A percentile compares a stretch with the other conserved stretches of the same genome.
Conservation (phyloP, 2,797 vertebrate species). For the Sternarchorhynchus goeldii region DNA sequence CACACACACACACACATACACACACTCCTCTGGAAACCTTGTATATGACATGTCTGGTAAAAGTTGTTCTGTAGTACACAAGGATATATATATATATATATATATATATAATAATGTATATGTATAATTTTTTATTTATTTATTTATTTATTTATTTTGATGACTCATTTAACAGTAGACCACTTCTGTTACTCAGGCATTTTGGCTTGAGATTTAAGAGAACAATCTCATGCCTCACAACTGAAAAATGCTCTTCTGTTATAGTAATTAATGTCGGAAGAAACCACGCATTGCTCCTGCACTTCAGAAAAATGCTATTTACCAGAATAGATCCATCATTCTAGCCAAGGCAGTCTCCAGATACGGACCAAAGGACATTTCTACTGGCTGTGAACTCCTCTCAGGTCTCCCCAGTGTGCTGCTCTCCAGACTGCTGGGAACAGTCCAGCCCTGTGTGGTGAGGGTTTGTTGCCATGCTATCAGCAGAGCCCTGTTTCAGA, state of each 20-base stretch:
- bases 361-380: constrained; percentile 42
- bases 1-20: too few relatives aligned
- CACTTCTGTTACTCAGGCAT: constrained; percentile 17
- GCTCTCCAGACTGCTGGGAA: constrained; percentile 42
- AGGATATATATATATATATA: too few relatives aligned
- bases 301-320: constrained; percentile 43
- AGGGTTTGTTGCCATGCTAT: constrained; percentile 57
- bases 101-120: too few relatives aligned
- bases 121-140: background rate
- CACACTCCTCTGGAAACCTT: too few relatives aligned
- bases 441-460: constrained; percentile 38
- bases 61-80: too few relatives aligned
- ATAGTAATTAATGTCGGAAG: constrained; percentile 45
- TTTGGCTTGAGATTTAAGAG: constrained; percentile 32
- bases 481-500: constrained; percentile 65
- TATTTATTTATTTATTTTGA: background rate
- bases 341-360: constrained; percentile 40
- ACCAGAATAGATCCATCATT: constrained; percentile 51
- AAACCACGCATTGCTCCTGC: constrained; percentile 26
- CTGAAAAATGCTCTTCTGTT: constrained; percentile 44
- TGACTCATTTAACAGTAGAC: background rate
- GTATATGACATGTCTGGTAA: too few relatives aligned
- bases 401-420: constrained; percentile 16
- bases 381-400: constrained; percentile 44
- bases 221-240: constrained; percentile 10